A percentile compares a stretch with the other conserved stretches of the same genome.
phyloP scores from a whole-genome alignment of 2,113 vertebrate species.

The Trematocara nigrifrons region DNA sequence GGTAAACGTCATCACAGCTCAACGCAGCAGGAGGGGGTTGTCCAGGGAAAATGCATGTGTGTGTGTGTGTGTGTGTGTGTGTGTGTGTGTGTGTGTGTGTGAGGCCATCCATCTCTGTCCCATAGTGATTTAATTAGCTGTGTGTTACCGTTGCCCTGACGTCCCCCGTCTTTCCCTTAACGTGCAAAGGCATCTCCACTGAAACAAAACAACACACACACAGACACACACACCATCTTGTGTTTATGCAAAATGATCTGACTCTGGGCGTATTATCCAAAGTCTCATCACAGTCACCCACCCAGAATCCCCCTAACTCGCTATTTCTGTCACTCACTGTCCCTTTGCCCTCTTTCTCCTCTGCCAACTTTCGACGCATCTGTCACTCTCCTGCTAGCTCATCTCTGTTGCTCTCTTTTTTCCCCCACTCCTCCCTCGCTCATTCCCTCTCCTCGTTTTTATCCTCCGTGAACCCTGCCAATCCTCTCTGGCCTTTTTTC shows the following conservation, averaged over 20 bases:
- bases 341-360: conserved; percentile 47
- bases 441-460: neutral
- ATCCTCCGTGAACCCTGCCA: neutral
- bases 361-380: conserved; percentile 46
- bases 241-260: conserved; percentile 41
- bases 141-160: conserved; percentile 27
- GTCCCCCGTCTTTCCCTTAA: conserved; percentile 2
- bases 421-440: neutral
- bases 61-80: neutral
- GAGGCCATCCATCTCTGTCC: conserved; percentile 55
- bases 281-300: conserved; percentile 26
- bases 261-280: conserved; percentile 4
- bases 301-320: conserved; percentile 25
- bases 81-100: neutral
- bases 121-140: conserved; percentile 59
- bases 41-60: neutral
- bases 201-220: conserved; percentile 13
- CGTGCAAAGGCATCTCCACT: conserved; percentile 23
- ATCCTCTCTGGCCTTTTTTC: conserved; percentile 49
- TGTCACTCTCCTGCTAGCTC: conserved; percentile 47
- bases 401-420: neutral
- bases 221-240: conserved; percentile 8
- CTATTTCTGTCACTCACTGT: conserved; percentile 42
- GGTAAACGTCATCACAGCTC: conserved; percentile 54
- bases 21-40: conserved; percentile 4